These are phyloP conservation scores for Agonopterix alstromeriana DNA, from an alignment of 2,888 invertebrate species.

Conservation along the genomic window DNA sequence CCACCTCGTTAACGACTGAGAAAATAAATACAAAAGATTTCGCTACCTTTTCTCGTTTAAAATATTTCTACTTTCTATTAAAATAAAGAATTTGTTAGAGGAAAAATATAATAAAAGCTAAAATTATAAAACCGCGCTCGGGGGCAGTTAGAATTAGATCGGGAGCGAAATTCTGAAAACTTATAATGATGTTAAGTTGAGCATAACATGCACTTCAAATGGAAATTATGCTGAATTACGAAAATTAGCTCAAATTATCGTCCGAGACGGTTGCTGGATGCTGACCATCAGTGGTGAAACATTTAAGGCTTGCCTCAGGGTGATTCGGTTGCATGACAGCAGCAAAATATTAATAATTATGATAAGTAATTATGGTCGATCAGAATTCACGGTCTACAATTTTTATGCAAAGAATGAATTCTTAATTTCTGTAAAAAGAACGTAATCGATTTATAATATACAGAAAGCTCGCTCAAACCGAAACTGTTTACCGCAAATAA, in stretches of 20 bases:
- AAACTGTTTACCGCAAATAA: background rate
- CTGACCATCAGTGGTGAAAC: constrained; percentile 44
- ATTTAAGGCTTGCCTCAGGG: constrained; percentile 41
- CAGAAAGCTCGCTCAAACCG: background rate
- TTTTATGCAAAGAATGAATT: constrained; percentile 20
- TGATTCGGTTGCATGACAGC: constrained; percentile 55
- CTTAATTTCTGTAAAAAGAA: constrained; percentile 8
- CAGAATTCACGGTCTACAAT: constrained; percentile 17
- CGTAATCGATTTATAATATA: background rate
- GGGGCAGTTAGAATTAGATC: constrained; percentile 44
- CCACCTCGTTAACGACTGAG: too few relatives aligned
- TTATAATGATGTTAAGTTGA: constrained; percentile 45
- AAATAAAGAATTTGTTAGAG: too few relatives aligned
- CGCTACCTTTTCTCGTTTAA: too few relatives aligned
- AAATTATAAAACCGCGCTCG: constrained; percentile 17
- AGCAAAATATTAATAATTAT: constrained; percentile 59
- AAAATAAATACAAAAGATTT: too few relatives aligned
- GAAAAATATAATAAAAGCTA: too few relatives aligned
- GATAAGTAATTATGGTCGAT: constrained; percentile 43
- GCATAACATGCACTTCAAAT: constrained; percentile 59
- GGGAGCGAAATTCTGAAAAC: constrained; percentile 40
- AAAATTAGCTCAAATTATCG: constrained; percentile 72
- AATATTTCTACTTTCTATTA: too few relatives aligned
- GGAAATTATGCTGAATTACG: constrained; percentile 65
- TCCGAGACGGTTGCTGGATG: constrained; percentile 44